Percentiles rank a stretch among this genome's conserved stretches.
Conservation (phyloP, 2,113 vertebrate species). For the Chrysochloris asiatica region DNA sequence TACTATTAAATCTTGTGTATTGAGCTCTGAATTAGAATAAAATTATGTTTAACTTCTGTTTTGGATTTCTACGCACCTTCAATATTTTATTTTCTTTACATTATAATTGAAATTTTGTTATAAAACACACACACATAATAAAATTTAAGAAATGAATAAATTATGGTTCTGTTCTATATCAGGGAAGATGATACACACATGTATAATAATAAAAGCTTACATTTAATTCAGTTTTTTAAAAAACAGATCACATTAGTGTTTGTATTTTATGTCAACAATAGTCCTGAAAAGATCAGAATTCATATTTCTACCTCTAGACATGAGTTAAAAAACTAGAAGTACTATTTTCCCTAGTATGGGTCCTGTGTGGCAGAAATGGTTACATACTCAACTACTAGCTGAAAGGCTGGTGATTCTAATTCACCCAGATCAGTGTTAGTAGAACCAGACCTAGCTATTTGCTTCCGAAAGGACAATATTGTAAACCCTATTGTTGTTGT, state of each 20-base stretch:
- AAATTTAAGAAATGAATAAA: too few species aligned
- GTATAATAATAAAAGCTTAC: rapidly evolving
- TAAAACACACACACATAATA: too few species aligned
- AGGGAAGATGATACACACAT: not conserved
- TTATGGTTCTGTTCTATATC: not conserved
- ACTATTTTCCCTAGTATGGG: not conserved
- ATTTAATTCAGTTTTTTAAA: not conserved
- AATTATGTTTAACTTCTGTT: not conserved
- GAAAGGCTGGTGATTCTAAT: too few species aligned
- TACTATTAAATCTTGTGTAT: not conserved
- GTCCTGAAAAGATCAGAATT: not conserved
- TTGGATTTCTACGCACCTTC: not conserved
- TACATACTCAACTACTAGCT: too few species aligned
- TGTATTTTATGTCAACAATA: not conserved
- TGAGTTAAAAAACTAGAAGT: not conserved
- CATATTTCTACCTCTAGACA: not conserved
- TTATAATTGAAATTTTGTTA: too few species aligned
- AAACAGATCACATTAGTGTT: rapidly evolving
- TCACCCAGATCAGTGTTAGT: too few species aligned
- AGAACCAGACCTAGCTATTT: too few species aligned
- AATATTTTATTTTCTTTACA: not conserved
- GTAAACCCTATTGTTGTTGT: too few species aligned
- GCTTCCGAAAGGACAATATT: too few species aligned
- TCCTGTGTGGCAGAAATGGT: not conserved
- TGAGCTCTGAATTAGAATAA: too few species aligned